Conservation (phyloP, 2,113 vertebrate genomes). For the Chunga burmeisteri region DNA sequence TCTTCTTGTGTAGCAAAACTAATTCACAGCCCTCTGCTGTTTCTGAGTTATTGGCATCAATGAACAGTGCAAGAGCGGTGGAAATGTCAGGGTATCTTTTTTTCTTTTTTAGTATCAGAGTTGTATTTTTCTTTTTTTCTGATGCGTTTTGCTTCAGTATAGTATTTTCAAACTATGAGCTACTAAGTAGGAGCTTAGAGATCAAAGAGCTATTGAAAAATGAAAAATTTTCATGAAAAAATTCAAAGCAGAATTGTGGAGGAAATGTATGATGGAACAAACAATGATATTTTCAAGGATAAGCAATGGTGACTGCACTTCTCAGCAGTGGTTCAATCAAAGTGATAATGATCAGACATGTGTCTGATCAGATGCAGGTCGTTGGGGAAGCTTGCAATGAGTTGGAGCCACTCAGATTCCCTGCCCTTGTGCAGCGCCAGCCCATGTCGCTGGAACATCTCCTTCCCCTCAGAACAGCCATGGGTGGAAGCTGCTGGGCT, state of each 20-base stretch:
- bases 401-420: neutral
- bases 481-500: neutral
- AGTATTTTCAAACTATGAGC: neutral
- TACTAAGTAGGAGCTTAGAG: neutral
- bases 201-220: neutral
- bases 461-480: fast-evolving
- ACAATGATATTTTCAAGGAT: neutral
- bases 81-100: neutral
- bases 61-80: neutral
- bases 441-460: fast-evolving
- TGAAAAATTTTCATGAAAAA: neutral
- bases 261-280: neutral
- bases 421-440: neutral
- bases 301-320: neutral
- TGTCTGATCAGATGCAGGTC: neutral
- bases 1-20: neutral
- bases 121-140: neutral
- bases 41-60: neutral
- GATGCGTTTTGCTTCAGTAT: neutral
- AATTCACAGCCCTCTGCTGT: neutral
- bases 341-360: neutral
- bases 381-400: neutral
- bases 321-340: neutral
- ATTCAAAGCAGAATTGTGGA: neutral
- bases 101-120: neutral